Base-by-base conservation (phyloP, 2,888 invertebrate species). In the Pheosia gnoma region DNA sequence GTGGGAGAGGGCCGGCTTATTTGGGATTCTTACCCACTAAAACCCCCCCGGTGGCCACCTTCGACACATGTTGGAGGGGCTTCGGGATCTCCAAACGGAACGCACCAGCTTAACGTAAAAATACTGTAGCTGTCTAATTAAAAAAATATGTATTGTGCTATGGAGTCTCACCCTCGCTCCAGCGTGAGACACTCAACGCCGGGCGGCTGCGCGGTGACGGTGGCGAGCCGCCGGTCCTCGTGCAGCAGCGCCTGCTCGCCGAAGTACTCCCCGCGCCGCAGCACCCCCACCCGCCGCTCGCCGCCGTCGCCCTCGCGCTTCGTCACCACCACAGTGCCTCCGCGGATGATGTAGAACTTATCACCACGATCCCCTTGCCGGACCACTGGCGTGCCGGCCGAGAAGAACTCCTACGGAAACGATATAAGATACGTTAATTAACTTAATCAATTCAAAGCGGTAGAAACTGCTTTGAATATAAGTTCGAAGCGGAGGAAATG, bases 301-400 rank as follows among this genome's bases (percentile, higher is more conserved):
- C 91, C 94, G 10, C 91, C 93, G 45, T 94, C 94, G 4, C 94
- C 94, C 9, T 94, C 95, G 38, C 94, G 92, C 81, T 96, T 96
- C 10, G 96, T 96, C 58, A 97, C 95, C 57, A 95, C 95, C 6
- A 97, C 98, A 13, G 95, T 96, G 25, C 98, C 98, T 6, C 97
- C 97, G 69, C 97, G 96, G 78, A 98, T 97, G 63, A 98, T 98
- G 82, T 97, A 98, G 90, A 98, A 98, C 75, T 97, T 97, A 83
- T 98, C 97, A 3, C 98, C 98, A 43, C 95, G 94, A 74, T 97
- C 97, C 0, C 98, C 98, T 88, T 98, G 97, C 0, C 96, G 94
- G 10, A 98, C 96, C 63, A 98, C 98, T 66, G 95, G 95, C 0
- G 96, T 96, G 3, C 96, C 97, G 4, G 96, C 95, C 41, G 96